Evolutionary conservation across 1,140 invertebrate species (phyloP).

Genomic region (Dendrolimus kikuchii): DNA sequence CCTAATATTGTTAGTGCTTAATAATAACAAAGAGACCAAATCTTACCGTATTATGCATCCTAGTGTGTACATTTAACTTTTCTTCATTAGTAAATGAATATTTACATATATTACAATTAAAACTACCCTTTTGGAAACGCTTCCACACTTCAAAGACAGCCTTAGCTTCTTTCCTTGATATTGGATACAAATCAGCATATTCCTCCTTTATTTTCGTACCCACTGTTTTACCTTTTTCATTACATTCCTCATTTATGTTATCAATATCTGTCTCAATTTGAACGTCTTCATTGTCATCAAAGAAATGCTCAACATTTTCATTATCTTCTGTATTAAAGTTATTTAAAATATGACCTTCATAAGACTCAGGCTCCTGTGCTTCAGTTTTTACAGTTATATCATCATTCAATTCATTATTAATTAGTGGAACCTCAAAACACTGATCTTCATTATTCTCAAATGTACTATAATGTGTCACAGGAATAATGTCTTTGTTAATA

Average conservation of each 20-base stretch:
- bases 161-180: constrained; percentile 42
- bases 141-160: constrained; percentile 51
- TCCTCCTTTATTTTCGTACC: constrained; percentile 44
- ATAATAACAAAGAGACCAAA: constrained; percentile 1
- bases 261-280: constrained; percentile 15
- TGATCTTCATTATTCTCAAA: constrained; percentile 19
- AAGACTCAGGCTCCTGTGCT: constrained; percentile 2
- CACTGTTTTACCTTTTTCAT: constrained; percentile 24
- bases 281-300: constrained; percentile 16
- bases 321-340: constrained; percentile 3
- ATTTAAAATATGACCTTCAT: constrained; percentile 5
- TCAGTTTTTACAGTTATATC: constrained; percentile 9
- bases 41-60: constrained; percentile 58
- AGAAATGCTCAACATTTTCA: constrained; percentile 11
- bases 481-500: constrained; percentile 25
- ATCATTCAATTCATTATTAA: constrained; percentile 5
- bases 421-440: constrained; percentile 17
- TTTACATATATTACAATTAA: constrained; percentile 35
- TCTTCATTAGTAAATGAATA: constrained; percentile 41
- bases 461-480: constrained; percentile 37
- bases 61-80: constrained; percentile 35
- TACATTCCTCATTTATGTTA: constrained; percentile 12
- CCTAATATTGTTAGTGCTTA: constrained; percentile 1
- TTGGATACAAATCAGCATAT: constrained; percentile 44
- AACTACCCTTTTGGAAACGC: constrained; percentile 39